Conservation (phyloP, 64 coral and sea anemone genomes). For the Hydrozoanthus tunicans region DNA sequence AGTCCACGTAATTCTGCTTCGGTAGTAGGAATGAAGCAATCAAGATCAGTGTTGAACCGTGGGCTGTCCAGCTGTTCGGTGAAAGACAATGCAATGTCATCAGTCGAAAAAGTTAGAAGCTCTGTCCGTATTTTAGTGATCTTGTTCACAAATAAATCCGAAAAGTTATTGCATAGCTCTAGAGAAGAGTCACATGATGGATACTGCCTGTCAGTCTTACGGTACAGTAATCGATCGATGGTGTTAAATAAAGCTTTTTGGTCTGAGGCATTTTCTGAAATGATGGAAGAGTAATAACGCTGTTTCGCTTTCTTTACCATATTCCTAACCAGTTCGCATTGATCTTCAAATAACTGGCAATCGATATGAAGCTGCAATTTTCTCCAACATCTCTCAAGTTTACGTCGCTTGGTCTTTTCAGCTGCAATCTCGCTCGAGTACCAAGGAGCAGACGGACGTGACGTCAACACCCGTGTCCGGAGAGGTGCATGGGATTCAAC, state of each 20-base stretch:
- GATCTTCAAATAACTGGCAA: too few species aligned
- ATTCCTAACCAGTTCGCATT: neutral
- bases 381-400: neutral
- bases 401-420: too few species aligned
- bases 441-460: too few species aligned
- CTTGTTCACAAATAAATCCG: neutral
- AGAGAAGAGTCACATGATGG: too few species aligned
- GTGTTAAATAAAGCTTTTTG: neutral
- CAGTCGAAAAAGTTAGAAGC: neutral
- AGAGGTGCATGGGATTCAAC: too few species aligned
- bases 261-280: neutral
- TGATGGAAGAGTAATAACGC: too few species aligned
- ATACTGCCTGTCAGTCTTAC: too few species aligned
- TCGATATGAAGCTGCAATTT: neutral
- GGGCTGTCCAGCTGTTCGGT: neutral
- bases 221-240: neutral
- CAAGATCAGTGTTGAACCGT: neutral
- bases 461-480: too few species aligned
- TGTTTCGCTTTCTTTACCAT: too few species aligned
- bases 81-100: neutral
- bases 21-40: slow-evolving; percentile 3
- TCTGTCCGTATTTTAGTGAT: neutral
- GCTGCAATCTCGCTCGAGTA: too few species aligned
- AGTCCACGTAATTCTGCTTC: neutral
- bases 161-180: neutral